These are phyloP conservation scores for Pseudopodoces humilis DNA, from an alignment of 2,113 vertebrate genomes.

Conservation along the genomic window DNA sequence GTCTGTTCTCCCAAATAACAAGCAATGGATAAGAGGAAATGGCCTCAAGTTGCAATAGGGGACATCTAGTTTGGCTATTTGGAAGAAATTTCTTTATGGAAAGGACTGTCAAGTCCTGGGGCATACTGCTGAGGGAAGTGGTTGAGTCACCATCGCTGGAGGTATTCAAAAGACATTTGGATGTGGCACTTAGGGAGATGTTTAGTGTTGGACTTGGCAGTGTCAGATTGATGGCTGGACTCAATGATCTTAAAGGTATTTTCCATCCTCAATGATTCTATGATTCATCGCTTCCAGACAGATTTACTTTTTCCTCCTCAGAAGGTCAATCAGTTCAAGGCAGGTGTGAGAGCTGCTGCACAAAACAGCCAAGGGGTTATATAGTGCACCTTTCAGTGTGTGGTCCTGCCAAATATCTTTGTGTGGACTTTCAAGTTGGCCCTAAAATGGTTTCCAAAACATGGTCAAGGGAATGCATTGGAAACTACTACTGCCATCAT, in stretches of 20 bases:
- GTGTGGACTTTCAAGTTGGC: not conserved
- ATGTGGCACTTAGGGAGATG: not conserved
- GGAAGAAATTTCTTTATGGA: not conserved
- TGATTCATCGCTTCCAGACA: not conserved
- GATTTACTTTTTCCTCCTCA: not conserved
- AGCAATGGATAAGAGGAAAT: not conserved
- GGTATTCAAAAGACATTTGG: not conserved
- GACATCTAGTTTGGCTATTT: not conserved
- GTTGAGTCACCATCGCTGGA: not conserved
- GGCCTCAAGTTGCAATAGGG: not conserved
- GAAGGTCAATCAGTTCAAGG: not conserved
- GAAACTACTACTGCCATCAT: slow-evolving; percentile 33
- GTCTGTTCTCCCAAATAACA: not conserved
- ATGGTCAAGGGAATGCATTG: slow-evolving; percentile 5
- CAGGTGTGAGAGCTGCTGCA: slow-evolving; percentile 21
- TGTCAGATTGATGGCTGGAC: not conserved
- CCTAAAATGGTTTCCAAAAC: slow-evolving; percentile 29
- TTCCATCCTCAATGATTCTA: not conserved
- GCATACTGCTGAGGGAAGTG: not conserved
- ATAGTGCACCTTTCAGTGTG: not conserved
- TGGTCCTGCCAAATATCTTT: not conserved
- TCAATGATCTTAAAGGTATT: not conserved
- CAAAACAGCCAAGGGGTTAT: not conserved
- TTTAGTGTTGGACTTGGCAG: not conserved
- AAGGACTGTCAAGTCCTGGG: not conserved